Evolutionary conservation across 2,113 vertebrate species (phyloP), one percentile per base, ranked within the genome.

Genomic region (Sinocyclocheilus grahami): DNA sequence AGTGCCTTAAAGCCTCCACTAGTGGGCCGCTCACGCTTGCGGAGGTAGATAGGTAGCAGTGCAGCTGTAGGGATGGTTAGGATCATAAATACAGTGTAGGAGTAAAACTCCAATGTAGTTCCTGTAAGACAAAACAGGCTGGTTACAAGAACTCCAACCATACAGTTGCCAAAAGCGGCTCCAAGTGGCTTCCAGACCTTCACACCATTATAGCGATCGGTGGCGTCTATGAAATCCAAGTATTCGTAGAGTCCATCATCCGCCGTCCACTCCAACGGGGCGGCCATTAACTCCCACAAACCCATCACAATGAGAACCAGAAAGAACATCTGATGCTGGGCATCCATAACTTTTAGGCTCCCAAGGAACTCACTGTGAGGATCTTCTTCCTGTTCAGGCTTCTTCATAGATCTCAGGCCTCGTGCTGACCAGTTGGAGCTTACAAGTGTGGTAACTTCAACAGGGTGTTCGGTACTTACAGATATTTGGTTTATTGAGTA

Each of bases 221-320:
- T 93, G 1, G 96, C 95, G 0, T 99, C 97, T 0, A 97, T 94
- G 0, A 95, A 96, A 89, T 98, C 97, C 0, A 99, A 92, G 58
- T 97, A 97, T 46, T 99, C 97, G 0, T 95, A 96, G 16, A 98
- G 90, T 3, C 94, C 95, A 48, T 99, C 97, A 0, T 97, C 96
- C 0, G 93, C 94, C 0, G 92, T 93, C 95, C 95, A 92, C 12
- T 95, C 94, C 3, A 97, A 79, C 5, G 96, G 96, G 0, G 95
- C 89, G 0, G 94, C 86, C 39, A 91, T 42, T 14, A 91, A 86
- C 88, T 96, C 96, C 97, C 96, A 99, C 65, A 96, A 30, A 0
- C 93, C 88, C 4, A 96, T 20, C 0, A 85, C 81, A 9, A 94
- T 90, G 81, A 98, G 90, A 0, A 93, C 87, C 86, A 96, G 83